These are phyloP conservation scores for Talpa occidentalis DNA, from an alignment of 2,113 vertebrate genomes.

Conservation along the genomic window DNA sequence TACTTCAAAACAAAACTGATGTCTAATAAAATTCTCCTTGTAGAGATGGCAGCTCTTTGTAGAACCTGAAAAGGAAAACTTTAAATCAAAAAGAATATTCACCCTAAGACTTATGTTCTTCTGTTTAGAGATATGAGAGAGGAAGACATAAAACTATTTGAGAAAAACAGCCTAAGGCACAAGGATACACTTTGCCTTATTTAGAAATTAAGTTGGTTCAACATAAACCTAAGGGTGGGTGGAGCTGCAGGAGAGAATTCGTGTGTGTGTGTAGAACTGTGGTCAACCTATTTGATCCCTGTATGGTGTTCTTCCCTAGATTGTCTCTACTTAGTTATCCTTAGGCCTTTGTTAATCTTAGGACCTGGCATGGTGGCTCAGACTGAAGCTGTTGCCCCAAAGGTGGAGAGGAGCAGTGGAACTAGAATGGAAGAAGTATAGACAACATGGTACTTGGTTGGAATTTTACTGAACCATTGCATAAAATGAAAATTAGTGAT, in stretches of 20 bases:
- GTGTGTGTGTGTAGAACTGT: rapidly evolving
- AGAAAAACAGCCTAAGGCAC: background rate
- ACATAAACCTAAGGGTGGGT: background rate
- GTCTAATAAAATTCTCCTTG: constrained; percentile 66
- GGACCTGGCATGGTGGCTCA: no score
- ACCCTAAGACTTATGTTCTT: constrained; percentile 50
- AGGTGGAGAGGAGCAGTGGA: background rate
- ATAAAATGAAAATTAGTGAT: background rate
- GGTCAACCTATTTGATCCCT: background rate
- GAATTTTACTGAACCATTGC: background rate
- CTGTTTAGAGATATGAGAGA: constrained; percentile 58
- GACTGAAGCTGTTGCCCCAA: background rate
- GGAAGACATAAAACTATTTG: constrained; percentile 10
- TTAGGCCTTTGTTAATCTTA: background rate
- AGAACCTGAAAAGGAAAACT: constrained; percentile 62
- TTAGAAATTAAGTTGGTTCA: background rate
- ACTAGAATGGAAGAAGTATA: background rate
- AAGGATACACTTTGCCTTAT: constrained; percentile 16
- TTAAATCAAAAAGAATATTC: constrained; percentile 69
- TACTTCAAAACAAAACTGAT: constrained; percentile 74
- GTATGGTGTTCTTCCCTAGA: background rate
- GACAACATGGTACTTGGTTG: background rate
- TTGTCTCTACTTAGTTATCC: background rate
- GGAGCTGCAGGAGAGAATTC: background rate
- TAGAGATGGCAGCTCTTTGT: constrained; percentile 57